Evolutionary conservation across 2,113 vertebrate species (phyloP).

Genomic region (Chaenogobius annularis): DNA sequence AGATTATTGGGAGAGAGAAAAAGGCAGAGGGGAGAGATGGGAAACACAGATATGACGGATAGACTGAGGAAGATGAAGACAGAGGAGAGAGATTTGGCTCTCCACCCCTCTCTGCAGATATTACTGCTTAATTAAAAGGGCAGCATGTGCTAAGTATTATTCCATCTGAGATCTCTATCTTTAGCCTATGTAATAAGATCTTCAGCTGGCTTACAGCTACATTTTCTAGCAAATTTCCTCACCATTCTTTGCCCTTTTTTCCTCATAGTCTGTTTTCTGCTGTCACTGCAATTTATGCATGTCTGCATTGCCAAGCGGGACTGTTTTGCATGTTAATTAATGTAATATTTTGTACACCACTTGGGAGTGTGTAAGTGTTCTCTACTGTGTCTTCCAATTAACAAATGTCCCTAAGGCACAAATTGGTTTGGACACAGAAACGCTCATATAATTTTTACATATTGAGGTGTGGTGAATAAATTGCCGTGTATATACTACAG

Average conservation of each 20-base stretch:
- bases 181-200: conserved; percentile 90
- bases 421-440: conserved; percentile 67
- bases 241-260: conserved; percentile 78
- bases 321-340: conserved; percentile 78
- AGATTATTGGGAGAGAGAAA: conserved; percentile 70
- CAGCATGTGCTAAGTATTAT: conserved; percentile 98
- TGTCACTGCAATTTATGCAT: conserved; percentile 63
- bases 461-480: conserved; percentile 57
- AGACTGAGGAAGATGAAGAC: conserved; percentile 62
- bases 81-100: conserved; percentile 68
- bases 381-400: conserved; percentile 74
- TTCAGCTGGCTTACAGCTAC: conserved; percentile 85
- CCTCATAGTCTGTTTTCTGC: conserved; percentile 72
- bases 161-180: conserved; percentile 95
- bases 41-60: conserved; percentile 61
- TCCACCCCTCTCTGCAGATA: conserved; percentile 74
- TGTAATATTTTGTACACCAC: conserved; percentile 76
- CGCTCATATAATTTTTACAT: conserved; percentile 52
- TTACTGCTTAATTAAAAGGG: conserved; percentile 97
- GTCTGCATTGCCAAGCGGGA: conserved; percentile 37
- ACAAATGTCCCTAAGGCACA: conserved; percentile 62
- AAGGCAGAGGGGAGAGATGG: conserved; percentile 73
- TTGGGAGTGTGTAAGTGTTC: conserved; percentile 70
- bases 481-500: conserved; percentile 32
- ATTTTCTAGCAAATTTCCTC: conserved; percentile 87